Evolutionary conservation across 2,888 invertebrate species (phyloP).

Genomic region (Alloplasta piceator): DNA sequence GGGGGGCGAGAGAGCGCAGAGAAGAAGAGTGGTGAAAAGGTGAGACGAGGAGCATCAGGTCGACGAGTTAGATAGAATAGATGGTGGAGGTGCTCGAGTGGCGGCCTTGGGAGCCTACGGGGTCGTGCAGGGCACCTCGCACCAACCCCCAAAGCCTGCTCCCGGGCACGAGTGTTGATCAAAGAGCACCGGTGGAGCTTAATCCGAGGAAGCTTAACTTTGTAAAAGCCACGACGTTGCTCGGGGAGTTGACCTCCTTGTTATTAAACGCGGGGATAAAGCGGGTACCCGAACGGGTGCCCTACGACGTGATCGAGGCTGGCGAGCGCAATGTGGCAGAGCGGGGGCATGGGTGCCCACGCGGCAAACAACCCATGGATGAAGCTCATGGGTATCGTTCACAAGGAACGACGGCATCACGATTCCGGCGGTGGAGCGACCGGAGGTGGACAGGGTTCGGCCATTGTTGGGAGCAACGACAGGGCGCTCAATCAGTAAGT

Average conservation of each 20-base stretch:
- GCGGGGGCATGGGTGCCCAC: constrained; percentile 90
- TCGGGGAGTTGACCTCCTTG: constrained; percentile 59
- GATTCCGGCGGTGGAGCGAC: constrained; percentile 84
- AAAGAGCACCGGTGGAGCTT: constrained; percentile 50
- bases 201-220: constrained; percentile 46
- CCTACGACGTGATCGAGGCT: constrained; percentile 76
- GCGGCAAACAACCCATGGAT: constrained; percentile 92
- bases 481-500: constrained; percentile 90
- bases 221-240: constrained; percentile 66
- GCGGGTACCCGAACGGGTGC: constrained; percentile 78
- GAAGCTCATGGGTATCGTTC: constrained; percentile 92
- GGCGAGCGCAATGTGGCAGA: constrained; percentile 89
- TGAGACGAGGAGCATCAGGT: constrained; percentile 47
- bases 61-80: constrained; percentile 76
- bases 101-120: constrained; percentile 82
- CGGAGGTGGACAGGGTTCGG: constrained; percentile 82
- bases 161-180: constrained; percentile 63
- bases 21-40: constrained; percentile 34
- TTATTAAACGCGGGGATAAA: constrained; percentile 67
- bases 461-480: constrained; percentile 85
- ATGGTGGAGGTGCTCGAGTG: constrained; percentile 80
- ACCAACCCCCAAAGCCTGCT: constrained; percentile 73
- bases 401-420: constrained; percentile 89
- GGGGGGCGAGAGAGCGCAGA: constrained; percentile 40
- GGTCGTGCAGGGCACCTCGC: constrained; percentile 81